These are phyloP conservation scores for Rhynchonycteris naso DNA, from an alignment of 2,797 vertebrate species.

Conservation along the genomic window DNA sequence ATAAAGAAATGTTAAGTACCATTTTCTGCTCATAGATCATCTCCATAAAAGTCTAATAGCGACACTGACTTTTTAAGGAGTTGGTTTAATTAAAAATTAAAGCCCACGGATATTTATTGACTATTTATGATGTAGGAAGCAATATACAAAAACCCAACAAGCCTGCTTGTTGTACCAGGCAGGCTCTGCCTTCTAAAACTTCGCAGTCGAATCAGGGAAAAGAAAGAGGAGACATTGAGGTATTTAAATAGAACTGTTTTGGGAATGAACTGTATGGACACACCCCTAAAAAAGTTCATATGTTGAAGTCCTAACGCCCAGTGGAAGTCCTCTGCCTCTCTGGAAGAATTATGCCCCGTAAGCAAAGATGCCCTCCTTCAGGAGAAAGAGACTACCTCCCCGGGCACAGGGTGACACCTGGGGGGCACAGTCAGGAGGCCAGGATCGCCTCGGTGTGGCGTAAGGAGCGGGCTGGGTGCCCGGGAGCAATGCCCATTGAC, in stretches of 20 bases:
- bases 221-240: background rate
- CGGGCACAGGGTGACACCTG: background rate
- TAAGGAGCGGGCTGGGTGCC: background rate
- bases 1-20: conserved; percentile 58
- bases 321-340: background rate
- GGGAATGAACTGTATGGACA: background rate
- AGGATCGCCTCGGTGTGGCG: background rate
- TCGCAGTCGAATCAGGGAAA: background rate
- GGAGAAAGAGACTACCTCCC: background rate
- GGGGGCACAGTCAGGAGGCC: background rate
- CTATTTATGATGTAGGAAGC: conserved; percentile 37
- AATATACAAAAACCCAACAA: background rate
- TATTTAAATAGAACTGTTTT: background rate
- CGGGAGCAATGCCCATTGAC: fast-evolving
- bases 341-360: background rate
- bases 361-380: background rate
- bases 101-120: conserved; percentile 48
- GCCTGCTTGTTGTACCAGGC: background rate
- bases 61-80: conserved; percentile 49
- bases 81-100: conserved; percentile 68
- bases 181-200: background rate
- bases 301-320: background rate
- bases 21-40: conserved; percentile 42
- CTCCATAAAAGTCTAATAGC: conserved; percentile 58
- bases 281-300: background rate